A percentile compares a stretch with the other conserved stretches of the same genome.
Conservation (phyloP, 2,888 invertebrate species). For the Agrochola lota region DNA sequence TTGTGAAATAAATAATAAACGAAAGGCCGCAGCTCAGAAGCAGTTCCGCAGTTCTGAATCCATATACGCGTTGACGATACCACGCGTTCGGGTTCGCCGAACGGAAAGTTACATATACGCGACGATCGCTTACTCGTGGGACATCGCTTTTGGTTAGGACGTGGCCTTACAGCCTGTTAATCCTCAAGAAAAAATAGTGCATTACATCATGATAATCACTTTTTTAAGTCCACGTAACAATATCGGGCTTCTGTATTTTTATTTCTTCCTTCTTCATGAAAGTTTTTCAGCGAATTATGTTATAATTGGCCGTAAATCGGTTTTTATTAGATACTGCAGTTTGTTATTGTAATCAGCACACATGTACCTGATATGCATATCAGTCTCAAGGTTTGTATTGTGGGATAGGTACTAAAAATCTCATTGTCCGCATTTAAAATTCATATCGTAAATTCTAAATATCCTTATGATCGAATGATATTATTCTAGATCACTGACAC, state of each 20-base stretch:
- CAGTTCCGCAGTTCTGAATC: too few relatives aligned
- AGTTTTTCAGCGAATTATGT: neutral
- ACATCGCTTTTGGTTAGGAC: too few relatives aligned
- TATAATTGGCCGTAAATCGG: neutral
- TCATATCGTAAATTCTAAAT: neutral
- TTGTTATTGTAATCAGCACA: neutral
- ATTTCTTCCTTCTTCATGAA: neutral
- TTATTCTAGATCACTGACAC: slow-evolving; percentile 39
- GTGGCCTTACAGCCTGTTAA: too few relatives aligned
- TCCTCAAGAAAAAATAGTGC: neutral
- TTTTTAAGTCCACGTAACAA: neutral
- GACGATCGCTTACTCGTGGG: too few relatives aligned
- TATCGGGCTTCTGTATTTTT: neutral
- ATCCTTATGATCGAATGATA: slow-evolving; percentile 2
- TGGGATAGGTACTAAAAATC: neutral
- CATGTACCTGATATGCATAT: neutral
- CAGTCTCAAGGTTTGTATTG: neutral
- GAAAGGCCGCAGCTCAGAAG: too few relatives aligned
- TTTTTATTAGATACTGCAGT: neutral
- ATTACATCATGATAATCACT: neutral
- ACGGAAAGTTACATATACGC: too few relatives aligned
- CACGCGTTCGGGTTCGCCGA: too few relatives aligned
- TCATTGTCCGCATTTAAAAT: too few relatives aligned
- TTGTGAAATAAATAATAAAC: too few relatives aligned
- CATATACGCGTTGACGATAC: too few relatives aligned